Conservation (phyloP, 2,888 invertebrate genomes). For the Abrostola tripartita region DNA sequence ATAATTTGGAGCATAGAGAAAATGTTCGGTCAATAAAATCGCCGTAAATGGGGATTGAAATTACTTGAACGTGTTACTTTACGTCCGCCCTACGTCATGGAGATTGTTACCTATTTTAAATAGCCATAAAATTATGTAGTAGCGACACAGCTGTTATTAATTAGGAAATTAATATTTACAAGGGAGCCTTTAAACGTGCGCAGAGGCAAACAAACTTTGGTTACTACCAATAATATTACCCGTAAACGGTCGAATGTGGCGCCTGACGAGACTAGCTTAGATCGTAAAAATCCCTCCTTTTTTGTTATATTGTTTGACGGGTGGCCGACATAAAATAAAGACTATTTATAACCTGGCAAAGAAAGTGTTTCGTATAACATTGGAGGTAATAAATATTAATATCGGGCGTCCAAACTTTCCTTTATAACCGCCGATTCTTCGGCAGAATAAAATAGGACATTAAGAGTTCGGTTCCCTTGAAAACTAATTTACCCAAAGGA, state of each 20-base stretch:
- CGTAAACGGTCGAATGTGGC: conserved; percentile 65
- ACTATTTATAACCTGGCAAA: conserved; percentile 81
- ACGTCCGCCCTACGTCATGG: conserved; percentile 32
- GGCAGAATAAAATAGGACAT: conserved; percentile 68
- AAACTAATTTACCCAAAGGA: conserved; percentile 68
- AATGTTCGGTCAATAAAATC: conserved; percentile 56
- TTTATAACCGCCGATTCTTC: conserved; percentile 71
- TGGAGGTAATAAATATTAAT: conserved; percentile 84
- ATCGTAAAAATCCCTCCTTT: conserved; percentile 70
- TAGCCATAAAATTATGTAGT: conserved; percentile 52
- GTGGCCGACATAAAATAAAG: conserved; percentile 79
- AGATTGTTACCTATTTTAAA: conserved; percentile 49
- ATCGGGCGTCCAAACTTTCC: conserved; percentile 75
- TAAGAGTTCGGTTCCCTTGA: conserved; percentile 58
- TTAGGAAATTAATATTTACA: conserved; percentile 57
- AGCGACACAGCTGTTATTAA: conserved; percentile 58
- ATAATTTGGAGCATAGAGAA: conserved; percentile 57
- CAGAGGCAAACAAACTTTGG: conserved; percentile 62
- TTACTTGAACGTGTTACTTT: conserved; percentile 54
- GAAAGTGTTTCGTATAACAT: conserved; percentile 78
- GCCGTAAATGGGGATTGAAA: conserved; percentile 53
- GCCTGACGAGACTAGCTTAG: conserved; percentile 61
- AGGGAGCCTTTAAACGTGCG: conserved; percentile 52
- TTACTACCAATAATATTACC: conserved; percentile 64
- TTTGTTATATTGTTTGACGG: conserved; percentile 82